These are phyloP conservation scores for Tigriopus californicus DNA, from an alignment of 2,888 invertebrate species.

Conservation along the genomic window DNA sequence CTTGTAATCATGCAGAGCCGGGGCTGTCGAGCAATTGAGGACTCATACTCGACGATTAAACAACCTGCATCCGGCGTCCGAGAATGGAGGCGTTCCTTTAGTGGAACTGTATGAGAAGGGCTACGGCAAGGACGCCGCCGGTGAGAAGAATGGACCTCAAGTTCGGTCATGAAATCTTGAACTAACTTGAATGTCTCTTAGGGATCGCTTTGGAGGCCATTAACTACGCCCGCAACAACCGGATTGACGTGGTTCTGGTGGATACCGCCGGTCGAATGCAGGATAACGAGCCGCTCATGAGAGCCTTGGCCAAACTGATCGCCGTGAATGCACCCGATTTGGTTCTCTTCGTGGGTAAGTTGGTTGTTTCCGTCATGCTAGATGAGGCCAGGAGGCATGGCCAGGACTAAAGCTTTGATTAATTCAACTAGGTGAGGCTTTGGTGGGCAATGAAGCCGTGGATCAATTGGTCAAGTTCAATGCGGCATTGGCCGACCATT, in stretches of 20 bases:
- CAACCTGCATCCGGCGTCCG: slow-evolving; percentile 65
- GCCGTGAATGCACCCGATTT: slow-evolving; percentile 93
- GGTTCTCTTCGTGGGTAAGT: slow-evolving; percentile 76
- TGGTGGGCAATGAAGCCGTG: slow-evolving; percentile 99
- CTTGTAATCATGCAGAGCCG: slow-evolving; percentile 70
- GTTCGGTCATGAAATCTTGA: no score
- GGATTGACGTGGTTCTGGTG: slow-evolving; percentile 78
- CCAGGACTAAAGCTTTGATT: no score
- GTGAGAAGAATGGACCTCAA: no score
- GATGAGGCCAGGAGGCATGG: no score
- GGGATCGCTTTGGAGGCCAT: slow-evolving; percentile 97
- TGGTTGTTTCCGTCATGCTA: no score
- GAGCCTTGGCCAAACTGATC: slow-evolving; percentile 88
- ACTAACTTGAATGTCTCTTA: no score
- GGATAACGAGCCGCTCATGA: slow-evolving; percentile 97
- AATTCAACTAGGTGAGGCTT: slow-evolving; percentile 53
- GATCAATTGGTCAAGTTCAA: slow-evolving; percentile 98
- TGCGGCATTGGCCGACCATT: slow-evolving; percentile 85
- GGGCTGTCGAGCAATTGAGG: slow-evolving; percentile 92
- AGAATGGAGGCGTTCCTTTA: slow-evolving; percentile 51
- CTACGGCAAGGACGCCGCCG: slow-evolving; percentile 75
- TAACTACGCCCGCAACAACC: slow-evolving; percentile 57
- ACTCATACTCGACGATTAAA: slow-evolving; percentile 85
- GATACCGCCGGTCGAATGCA: slow-evolving; percentile 99
- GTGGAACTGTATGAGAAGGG: slow-evolving; percentile 95